Base-by-base conservation (phyloP, 2,113 vertebrate genomes). In the Seriola quinqueradiata region DNA sequence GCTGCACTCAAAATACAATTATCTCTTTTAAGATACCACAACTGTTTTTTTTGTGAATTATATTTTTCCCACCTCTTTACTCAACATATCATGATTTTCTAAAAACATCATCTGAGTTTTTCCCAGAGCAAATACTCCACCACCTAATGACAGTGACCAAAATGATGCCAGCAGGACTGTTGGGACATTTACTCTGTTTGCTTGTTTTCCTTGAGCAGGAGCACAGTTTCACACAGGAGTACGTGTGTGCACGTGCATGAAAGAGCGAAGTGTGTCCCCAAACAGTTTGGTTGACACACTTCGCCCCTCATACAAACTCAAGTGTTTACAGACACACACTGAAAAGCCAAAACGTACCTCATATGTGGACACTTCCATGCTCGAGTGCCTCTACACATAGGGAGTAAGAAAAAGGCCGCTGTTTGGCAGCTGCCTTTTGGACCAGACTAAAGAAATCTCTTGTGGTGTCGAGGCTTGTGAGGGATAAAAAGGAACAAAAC, bases 401-500 rank as follows among this genome's bases (percentile, higher is more conserved):
- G 42, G 10, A 58, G 54, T 1, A 13, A 57, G 55, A 65, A 70
- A 77, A 67, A 42, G 60, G 50, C 63, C 8, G 44, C 28, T 75
- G 58, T 67, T 79, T 8, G 23, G 44, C 32, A 38, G 77, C 46
- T 4, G 81, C 48, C 23, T 72, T 74, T 81, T 65, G 55, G 75
- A 87, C 50, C 42, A 0, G 61, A 69, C 70, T 38, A 77, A 88
- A 90, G 70, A 65, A 72, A 68, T 74, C 77, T 78, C 54, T 88
- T 86, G 77, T 87, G 68, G 64, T 71, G 42, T 54, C 5, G 17
- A 79, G 58, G 72, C 50, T 75, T 70, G 50, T 72, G 71, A 79
- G 64, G 76, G 70, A 86, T 83, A 87, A 89, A 86, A 86, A 57
- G 70, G 67, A 75, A 84, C 84, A 85, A 91, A 90, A 82, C 57